Evolutionary conservation across 2,113 vertebrate species (phyloP).

Genomic region (Alectura lathami): DNA sequence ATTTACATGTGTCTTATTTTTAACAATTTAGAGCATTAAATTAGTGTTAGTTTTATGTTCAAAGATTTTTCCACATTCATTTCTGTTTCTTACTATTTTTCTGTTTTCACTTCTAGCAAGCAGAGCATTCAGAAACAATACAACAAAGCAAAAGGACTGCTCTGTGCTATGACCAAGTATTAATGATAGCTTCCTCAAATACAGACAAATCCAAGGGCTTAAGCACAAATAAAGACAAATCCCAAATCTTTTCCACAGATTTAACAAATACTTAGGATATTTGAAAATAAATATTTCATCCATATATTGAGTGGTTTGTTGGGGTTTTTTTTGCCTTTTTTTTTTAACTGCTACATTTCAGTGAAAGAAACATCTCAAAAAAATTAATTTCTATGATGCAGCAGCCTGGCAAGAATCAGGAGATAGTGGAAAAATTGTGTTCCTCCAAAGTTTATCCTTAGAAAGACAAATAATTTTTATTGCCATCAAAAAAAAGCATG

Average conservation of each 20-base stretch:
- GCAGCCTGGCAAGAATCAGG: background rate
- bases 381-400: background rate
- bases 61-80: conserved; percentile 10
- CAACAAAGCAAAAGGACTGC: background rate
- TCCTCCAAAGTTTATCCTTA: background rate
- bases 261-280: background rate
- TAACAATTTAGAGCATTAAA: conserved; percentile 36
- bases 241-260: background rate
- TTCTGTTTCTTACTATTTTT: conserved; percentile 11
- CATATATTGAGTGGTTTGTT: background rate
- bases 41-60: conserved; percentile 11
- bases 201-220: background rate
- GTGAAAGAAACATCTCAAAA: background rate
- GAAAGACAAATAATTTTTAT: background rate
- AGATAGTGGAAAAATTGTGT: background rate
- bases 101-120: conserved; percentile 1
- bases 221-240: background rate
- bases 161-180: background rate
- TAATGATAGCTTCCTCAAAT: background rate
- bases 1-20: conserved; percentile 49
- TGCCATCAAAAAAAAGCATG: background rate
- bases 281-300: background rate
- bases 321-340: fast-evolving
- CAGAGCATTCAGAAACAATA: background rate
- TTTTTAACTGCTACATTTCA: background rate